Percentiles rank a stretch among this genome's conserved stretches.
phyloP scores from a whole-genome alignment of 2,113 vertebrate species.

The Ictalurus furcatus region DNA sequence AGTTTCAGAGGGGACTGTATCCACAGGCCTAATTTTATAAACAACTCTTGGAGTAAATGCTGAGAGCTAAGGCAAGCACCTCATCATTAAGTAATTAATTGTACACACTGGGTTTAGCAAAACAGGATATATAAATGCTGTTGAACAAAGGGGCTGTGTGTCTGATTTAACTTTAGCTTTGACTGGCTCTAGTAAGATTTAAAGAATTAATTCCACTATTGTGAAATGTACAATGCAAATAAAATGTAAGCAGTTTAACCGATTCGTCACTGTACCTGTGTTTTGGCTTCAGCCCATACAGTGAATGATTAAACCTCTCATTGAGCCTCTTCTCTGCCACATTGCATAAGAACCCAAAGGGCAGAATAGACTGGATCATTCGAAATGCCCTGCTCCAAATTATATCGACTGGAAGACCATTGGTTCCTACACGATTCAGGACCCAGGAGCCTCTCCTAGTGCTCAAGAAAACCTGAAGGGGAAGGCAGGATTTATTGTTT shows the following conservation, averaged over 20 bases:
- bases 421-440: constrained; percentile 77
- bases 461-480: constrained; percentile 86
- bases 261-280: constrained; percentile 73
- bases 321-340: constrained; percentile 68
- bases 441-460: constrained; percentile 88
- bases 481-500: not conserved
- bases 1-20: too few relatives aligned
- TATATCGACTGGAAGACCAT: constrained; percentile 80
- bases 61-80: too few relatives aligned
- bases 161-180: not conserved
- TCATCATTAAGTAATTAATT: not conserved
- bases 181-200: not conserved
- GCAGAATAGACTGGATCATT: constrained; percentile 62
- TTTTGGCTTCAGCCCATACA: constrained; percentile 82
- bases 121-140: not conserved
- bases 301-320: constrained; percentile 74
- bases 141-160: not conserved
- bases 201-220: not conserved
- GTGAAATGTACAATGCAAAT: not conserved
- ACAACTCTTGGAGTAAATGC: too few relatives aligned
- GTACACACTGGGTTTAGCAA: not conserved
- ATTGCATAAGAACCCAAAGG: constrained; percentile 51
- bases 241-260: not conserved
- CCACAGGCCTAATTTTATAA: not conserved
- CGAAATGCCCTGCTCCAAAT: constrained; percentile 57